Evolutionary conservation across 2,797 vertebrate species (phyloP), one percentile per base, ranked within the genome.

Genomic region (Morus bassanus): DNA sequence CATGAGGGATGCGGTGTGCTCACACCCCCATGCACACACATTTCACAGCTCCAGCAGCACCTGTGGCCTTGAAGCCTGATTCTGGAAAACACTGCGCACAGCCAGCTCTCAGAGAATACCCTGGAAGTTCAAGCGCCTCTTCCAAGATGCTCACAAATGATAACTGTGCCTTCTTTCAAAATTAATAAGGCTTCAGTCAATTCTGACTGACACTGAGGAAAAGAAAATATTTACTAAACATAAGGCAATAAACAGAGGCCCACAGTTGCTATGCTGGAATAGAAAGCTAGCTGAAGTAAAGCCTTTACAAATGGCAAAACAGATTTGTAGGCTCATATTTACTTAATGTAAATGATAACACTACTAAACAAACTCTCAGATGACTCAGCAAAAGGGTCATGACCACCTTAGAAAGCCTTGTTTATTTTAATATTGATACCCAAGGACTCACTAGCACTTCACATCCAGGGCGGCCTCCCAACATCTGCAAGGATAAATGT

Each of bases 171-270:
- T 90, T 92, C 87, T 91, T 59, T 63, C 59, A 76, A 56, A 93
- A 88, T 56, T 61, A 64, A 5, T 46, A 81, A 68, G 63, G 60
- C 61, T 81, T 91, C 73, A 86, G 65, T 77, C 72, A 89, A 72
- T 87, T 80, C 53, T 85, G 70, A 86, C 74, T 7, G 16, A 68
- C 53, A 65, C 15, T 19, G 43, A 91, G n/a, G 46, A 84, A 89
- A 93, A 81, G 14, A 93, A 96, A 92, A 89, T 72, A 85, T 73
- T 95, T 93, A 89, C 79, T 75, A 83, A 92, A 89, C 35, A 72
- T n/a, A 93, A 78, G 35, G 79, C 76, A 92, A 64, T 59, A 88
- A 94, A 89, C 85, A 91, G 54, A 95, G 59, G 67, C 76, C 63
- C 63, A 85, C 31, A 59, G 85, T 61, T 88, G 70, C 78, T 88